Evolutionary conservation across 2,797 vertebrate species (phyloP), one percentile per base, ranked within the genome.

Genomic region (Cichlasoma orientale): DNA sequence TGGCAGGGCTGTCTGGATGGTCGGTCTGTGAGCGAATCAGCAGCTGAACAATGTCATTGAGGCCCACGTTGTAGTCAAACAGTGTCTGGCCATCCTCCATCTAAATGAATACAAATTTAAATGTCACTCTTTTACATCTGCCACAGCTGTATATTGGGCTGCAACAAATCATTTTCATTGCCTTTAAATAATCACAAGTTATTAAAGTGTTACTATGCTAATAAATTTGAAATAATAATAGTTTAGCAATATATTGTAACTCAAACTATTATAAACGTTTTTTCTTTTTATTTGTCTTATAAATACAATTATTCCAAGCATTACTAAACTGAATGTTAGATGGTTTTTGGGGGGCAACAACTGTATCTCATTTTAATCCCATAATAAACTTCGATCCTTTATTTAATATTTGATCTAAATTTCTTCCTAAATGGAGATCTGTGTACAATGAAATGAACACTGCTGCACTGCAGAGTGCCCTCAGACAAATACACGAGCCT

Each of bases 71-170:
- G 92, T 99, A 99, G 94, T 99, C 98, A 93, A 99, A 99, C 82
- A 99, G 96, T 25, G 98, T 99, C 90, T 99, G 98, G 85, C 98
- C 98, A 95, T 99, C 98, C 96, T 99, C 98, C 95, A 99, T 96
- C 98, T 99, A 80, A 79, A 88, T 47, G 72, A 71, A 85, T 10
- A 13, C 23, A 81, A 66, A 58, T 9, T 1, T 21, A 68, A 84
- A 80, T 73, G 82, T 80, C 75, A 80, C 72, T 77, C 47, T 63
- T 27, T 10, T 16, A 27, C 52, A 36, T 75, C 33, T 23, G 13
- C 4, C 38, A 69, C 1, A 72, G 25, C 44, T 68, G 44, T n/a
- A 68, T 14, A 52, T 5, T 31, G 29, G 11, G 18, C 63, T 68
- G 41, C 41, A 68, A 50, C 19, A 18, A 50, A 68, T 68, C 18